Conservation (phyloP, 2,888 invertebrate species). For the Aspidapion aeneum region DNA sequence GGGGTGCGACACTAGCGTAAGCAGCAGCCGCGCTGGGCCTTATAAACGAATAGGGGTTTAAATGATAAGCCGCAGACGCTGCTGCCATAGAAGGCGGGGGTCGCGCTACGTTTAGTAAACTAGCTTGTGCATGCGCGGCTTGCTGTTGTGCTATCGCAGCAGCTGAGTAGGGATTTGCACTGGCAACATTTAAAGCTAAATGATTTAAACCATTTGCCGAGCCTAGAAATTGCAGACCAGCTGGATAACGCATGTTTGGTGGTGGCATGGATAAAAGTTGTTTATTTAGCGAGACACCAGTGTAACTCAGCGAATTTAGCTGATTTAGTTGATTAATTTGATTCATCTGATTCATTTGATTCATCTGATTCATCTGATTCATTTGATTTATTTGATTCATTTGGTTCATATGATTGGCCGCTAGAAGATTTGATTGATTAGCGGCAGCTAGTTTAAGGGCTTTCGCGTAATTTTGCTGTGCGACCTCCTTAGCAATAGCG, state of each 20-base stretch:
- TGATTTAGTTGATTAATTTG: slow-evolving; percentile 37
- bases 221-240: slow-evolving; percentile 9
- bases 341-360: slow-evolving; percentile 58
- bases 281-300: slow-evolving; percentile 68
- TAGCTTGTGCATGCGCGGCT: slow-evolving; percentile 36
- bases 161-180: slow-evolving; percentile 46
- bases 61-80: slow-evolving; percentile 32
- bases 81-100: slow-evolving; percentile 36
- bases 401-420: slow-evolving; percentile 37
- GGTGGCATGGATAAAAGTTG: slow-evolving; percentile 50
- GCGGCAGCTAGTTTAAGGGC: slow-evolving; percentile 62
- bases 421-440: slow-evolving; percentile 32
- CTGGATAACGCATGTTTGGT: slow-evolving; percentile 41
- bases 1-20: slow-evolving; percentile 36
- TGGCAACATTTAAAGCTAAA: slow-evolving; percentile 34
- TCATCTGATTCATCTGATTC: slow-evolving; percentile 40
- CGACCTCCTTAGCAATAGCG: slow-evolving; percentile 73
- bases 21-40: slow-evolving; percentile 40
- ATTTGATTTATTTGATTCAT: slow-evolving; percentile 62
- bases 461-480: slow-evolving; percentile 79
- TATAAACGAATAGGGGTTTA: slow-evolving; percentile 52
- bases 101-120: slow-evolving; percentile 39
- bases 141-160: slow-evolving; percentile 35
- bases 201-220: slow-evolving; percentile 37
- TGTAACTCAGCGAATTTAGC: slow-evolving; percentile 62